Percentiles rank a stretch among this genome's conserved stretches.
Evolutionary conservation across 2,888 invertebrate genomes (phyloP).

Genomic region (Hemaris fuciformis): DNA sequence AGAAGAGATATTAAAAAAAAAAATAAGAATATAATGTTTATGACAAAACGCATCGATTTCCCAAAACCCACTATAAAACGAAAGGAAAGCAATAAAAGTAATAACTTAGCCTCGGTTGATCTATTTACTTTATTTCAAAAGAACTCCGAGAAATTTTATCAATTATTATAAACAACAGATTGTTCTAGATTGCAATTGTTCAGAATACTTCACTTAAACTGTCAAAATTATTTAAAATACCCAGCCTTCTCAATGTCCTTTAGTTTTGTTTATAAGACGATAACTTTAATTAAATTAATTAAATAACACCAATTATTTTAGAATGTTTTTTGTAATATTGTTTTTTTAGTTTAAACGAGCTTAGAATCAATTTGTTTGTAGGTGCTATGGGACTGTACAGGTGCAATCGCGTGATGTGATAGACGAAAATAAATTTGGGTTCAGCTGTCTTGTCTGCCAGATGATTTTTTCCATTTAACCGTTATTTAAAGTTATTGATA

Average conservation of each 20-base stretch:
- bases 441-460: not conserved
- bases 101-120: too few species aligned
- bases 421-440: not conserved
- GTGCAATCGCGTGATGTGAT: not conserved
- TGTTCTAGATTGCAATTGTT: too few species aligned
- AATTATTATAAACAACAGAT: too few species aligned
- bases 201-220: too few species aligned
- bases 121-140: too few species aligned
- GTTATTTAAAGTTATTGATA: too few species aligned
- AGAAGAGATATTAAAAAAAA: too few species aligned
- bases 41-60: too few species aligned
- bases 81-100: too few species aligned
- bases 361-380: not conserved
- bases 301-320: not conserved
- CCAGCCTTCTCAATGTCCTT: not conserved
- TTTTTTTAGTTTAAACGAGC: not conserved
- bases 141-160: too few species aligned
- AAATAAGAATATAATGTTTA: too few species aligned
- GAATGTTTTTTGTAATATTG: not conserved
- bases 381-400: not conserved
- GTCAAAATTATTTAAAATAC: not conserved
- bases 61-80: too few species aligned
- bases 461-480: not conserved
- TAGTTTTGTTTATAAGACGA: not conserved
- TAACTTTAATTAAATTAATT: not conserved